These are phyloP conservation scores for Diadophis punctatus DNA, from an alignment of 2,113 vertebrate species.

Conservation along the genomic window DNA sequence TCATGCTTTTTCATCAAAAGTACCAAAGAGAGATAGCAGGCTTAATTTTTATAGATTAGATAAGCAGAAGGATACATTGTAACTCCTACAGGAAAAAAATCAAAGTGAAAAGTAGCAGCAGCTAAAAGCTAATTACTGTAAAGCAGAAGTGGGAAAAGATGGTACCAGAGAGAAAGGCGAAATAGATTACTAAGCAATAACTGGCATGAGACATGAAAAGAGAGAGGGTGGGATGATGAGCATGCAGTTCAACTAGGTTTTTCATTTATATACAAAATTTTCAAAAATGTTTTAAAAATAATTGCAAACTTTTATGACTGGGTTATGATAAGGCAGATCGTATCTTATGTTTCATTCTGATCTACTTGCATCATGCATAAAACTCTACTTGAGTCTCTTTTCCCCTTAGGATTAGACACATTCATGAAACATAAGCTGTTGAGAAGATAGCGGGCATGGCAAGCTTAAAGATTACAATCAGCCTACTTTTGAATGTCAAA, in stretches of 20 bases:
- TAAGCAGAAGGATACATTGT: conserved; percentile 58
- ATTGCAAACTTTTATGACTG: neutral
- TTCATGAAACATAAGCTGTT: neutral
- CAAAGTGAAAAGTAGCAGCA: conserved; percentile 43
- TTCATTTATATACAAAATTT: conserved; percentile 31
- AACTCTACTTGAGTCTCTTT: neutral
- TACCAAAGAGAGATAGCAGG: conserved; percentile 55
- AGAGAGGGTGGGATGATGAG: conserved; percentile 20
- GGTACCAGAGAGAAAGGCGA: conserved; percentile 42
- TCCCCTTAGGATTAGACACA: neutral
- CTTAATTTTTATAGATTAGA: conserved; percentile 63
- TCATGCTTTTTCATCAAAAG: conserved; percentile 67
- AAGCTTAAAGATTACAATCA: neutral
- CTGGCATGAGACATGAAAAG: conserved; percentile 41
- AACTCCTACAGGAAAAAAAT: conserved; percentile 48
- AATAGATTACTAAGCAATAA: conserved; percentile 59
- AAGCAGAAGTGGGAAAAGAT: conserved; percentile 51
- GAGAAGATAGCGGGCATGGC: neutral
- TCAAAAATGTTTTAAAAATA: rapidly evolving
- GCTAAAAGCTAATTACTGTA: conserved; percentile 46
- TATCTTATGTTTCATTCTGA: neutral
- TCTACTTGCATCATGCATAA: neutral
- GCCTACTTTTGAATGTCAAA: neutral
- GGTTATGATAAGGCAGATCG: neutral
- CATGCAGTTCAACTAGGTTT: conserved; percentile 15